Evolutionary conservation across 2,113 vertebrate species (phyloP).

Genomic region (Oophaga pumilio): DNA sequence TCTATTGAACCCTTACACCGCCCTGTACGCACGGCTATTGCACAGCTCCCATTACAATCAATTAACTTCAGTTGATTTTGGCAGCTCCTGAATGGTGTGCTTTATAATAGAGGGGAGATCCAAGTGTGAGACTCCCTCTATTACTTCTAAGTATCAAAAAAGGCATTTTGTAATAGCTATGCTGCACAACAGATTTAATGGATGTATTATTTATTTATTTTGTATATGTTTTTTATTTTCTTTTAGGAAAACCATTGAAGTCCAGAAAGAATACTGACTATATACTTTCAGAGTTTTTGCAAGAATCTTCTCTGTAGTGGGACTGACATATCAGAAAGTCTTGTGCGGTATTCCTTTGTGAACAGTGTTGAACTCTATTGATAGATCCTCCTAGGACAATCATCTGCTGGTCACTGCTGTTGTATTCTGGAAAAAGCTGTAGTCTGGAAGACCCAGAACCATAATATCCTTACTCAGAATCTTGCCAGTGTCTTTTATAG

Average conservation of each 20-base stretch:
- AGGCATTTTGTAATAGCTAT: background rate
- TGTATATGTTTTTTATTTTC: conserved; percentile 12
- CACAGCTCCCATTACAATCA: background rate
- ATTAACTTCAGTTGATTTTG: background rate
- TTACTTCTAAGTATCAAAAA: background rate
- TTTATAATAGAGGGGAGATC: background rate
- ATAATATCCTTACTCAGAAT: conserved; percentile 7
- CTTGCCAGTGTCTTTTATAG: background rate
- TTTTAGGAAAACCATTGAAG: conserved; percentile 78
- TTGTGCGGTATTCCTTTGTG: conserved; percentile 67
- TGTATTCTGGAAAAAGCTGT: background rate
- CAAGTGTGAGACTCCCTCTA: background rate
- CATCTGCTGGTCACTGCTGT: conserved; percentile 48
- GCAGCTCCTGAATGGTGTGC: background rate
- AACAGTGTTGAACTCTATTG: conserved; percentile 66
- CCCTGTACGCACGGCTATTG: background rate
- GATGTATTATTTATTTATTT: background rate
- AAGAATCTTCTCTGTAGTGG: conserved; percentile 16
- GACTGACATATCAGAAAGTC: conserved; percentile 56
- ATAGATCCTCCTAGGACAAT: conserved; percentile 63
- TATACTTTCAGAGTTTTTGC: conserved; percentile 4
- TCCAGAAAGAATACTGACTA: conserved; percentile 7
- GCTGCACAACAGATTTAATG: background rate
- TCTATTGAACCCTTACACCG: no score
- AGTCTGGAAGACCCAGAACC: background rate